Percentiles rank a stretch among this genome's conserved stretches.
phyloP scores from a whole-genome alignment of 2,888 invertebrate species.

The Drosophila neotestacea region DNA sequence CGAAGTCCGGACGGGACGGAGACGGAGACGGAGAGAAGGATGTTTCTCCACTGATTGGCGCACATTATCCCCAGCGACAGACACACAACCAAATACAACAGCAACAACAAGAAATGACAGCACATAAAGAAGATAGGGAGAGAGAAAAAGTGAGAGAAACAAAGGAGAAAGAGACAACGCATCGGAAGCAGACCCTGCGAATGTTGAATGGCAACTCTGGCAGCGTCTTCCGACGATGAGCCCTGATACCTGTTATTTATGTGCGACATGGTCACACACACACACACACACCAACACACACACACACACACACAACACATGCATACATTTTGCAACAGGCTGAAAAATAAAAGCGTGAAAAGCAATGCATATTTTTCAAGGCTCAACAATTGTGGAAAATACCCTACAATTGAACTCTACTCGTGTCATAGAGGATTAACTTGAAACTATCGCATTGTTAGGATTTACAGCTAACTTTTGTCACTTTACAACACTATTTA shows the following conservation, averaged over 20 bases:
- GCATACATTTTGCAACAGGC: constrained; percentile 63
- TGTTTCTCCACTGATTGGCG: constrained; percentile 62
- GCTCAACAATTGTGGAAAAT: constrained; percentile 11
- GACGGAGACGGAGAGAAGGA: neutral
- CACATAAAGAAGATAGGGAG: neutral
- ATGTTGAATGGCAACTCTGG: constrained; percentile 38
- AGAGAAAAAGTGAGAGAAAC: constrained; percentile 2
- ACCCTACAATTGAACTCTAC: constrained; percentile 4
- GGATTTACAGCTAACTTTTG: too few species aligned
- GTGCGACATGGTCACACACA: constrained; percentile 49
- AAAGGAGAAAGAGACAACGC: constrained; percentile 13
- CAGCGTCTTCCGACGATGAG: constrained; percentile 55
- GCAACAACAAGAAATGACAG: constrained; percentile 14
- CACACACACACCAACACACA: constrained; percentile 28
- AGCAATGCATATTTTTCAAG: constrained; percentile 21
- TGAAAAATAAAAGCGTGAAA: constrained; percentile 12
- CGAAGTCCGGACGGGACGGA: neutral
- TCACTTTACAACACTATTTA: neutral
- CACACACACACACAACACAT: constrained; percentile 17
- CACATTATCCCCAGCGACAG: constrained; percentile 63
- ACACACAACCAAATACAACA: constrained; percentile 10
- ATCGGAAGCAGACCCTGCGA: constrained; percentile 48
- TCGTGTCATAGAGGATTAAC: neutral
- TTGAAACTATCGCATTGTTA: neutral
- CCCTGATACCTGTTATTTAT: constrained; percentile 67